Evolutionary conservation across 2,888 invertebrate genomes (phyloP).

Genomic region (Amiota mariae): DNA sequence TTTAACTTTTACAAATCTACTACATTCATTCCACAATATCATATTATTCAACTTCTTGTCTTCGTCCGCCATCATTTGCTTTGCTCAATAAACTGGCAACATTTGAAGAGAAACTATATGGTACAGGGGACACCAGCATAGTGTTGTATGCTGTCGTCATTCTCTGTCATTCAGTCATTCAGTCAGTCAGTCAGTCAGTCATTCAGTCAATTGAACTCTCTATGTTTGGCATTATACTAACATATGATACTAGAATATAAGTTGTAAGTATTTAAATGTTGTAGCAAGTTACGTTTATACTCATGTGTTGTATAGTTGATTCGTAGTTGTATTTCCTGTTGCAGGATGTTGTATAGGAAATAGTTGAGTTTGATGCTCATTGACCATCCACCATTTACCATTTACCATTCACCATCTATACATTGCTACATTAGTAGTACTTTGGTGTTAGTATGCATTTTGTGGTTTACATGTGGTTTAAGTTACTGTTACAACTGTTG

Average conservation of each 20-base stretch:
- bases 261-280: constrained; percentile 57
- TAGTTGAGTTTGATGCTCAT: constrained; percentile 42
- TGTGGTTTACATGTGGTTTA: constrained; percentile 36
- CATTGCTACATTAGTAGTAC: no score
- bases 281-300: constrained; percentile 36
- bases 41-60: background rate
- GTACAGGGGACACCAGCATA: no score
- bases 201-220: no score
- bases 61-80: background rate
- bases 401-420: background rate
- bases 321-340: constrained; percentile 53
- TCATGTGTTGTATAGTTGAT: constrained; percentile 29
- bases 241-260: no score
- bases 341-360: constrained; percentile 60
- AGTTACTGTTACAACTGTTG: constrained; percentile 7
- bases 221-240: no score
- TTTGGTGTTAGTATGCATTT: background rate
- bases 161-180: no score
- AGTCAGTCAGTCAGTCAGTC: no score
- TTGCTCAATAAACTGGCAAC: constrained; percentile 17
- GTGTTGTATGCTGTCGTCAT: no score
- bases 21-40: constrained; percentile 20
- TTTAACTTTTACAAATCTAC: background rate
- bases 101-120: background rate
- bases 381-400: background rate